Evolutionary conservation across 2,888 invertebrate genomes (phyloP), one percentile per base, ranked within the genome.

Genomic region (Pomacea canaliculata): DNA sequence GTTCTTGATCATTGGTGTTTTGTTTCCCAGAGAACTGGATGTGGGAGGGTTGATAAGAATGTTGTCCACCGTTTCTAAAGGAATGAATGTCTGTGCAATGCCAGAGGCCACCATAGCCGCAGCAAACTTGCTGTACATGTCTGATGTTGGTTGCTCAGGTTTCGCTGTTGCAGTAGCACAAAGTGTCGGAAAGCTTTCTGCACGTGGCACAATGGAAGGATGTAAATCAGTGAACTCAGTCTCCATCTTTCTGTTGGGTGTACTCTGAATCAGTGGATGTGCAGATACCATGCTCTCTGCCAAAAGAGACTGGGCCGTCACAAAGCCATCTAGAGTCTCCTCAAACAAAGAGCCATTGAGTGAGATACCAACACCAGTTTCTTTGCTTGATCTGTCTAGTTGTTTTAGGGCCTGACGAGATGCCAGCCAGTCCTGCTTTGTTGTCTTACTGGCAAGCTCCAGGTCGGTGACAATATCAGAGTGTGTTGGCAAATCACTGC

Each of bases 81-180:
- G 74, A 0, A 63, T 62, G 23, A 74, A 59, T 7, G 74, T 74
- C 74, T 74, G 69, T 3, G 48, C 74, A 23, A 68, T 62, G 9
- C 74, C 74, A 7, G 74, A 69, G 7, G 74, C 74, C 68, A 69
- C 69, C 74, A 69, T 68, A 62, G 74, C 74, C 18, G 59, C 46
- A 27, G 74, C 74, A 63, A 74, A 74, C 63, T 67, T 74, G 48
- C 59, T n/a, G 69, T 74, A 74, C 48, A 74, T 69, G 37, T 74
- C 62, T 27, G 56, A 59, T 8, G 67, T 56, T 0, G 67, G 73
- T n/a, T 16, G 51, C 51, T 56, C 51, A 56, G 12, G 12, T 16
- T 56, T 56, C 51, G 8, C 51, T 56, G 51, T 56, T 13, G 10
- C 51, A 56, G 51, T 7, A 56, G 51, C 51, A 56, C 51, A 56